Conservation (phyloP, 2,888 invertebrate genomes). For the Cecidostiba fungosa region DNA sequence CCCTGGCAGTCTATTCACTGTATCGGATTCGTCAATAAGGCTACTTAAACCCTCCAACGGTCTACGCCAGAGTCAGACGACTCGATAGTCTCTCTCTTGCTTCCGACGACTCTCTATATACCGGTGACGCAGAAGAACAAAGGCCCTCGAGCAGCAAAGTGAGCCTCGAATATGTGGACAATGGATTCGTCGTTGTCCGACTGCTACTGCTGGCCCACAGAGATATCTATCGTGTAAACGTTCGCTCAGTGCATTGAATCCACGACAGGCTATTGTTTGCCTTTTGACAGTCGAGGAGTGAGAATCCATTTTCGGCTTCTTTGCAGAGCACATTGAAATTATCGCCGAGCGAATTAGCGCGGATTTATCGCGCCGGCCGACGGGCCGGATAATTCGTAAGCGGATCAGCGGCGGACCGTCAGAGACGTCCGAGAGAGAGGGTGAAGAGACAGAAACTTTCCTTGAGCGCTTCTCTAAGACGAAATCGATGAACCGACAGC, state of each 20-base stretch:
- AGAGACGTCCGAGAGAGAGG: conserved; percentile 49
- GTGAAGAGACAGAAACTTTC: conserved; percentile 17
- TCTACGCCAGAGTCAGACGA: background rate
- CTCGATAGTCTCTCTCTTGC: background rate
- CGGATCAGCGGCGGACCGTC: conserved; percentile 57
- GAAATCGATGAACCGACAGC: conserved; percentile 45
- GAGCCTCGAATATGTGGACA: background rate
- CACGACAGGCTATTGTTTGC: conserved; percentile 7
- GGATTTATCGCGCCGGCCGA: conserved; percentile 14
- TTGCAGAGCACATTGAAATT: conserved; percentile 33
- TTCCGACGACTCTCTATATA: background rate
- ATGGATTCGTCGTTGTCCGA: background rate
- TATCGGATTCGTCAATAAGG: conserved; percentile 28
- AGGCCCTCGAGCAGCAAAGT: conserved; percentile 4
- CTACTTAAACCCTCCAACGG: background rate
- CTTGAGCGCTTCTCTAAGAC: background rate
- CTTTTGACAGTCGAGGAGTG: background rate
- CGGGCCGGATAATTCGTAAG: conserved; percentile 47
- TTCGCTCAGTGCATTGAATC: background rate
- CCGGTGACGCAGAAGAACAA: conserved; percentile 20
- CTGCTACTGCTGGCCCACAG: background rate
- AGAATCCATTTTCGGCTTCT: background rate
- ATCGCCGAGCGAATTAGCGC: conserved; percentile 24
- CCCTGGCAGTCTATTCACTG: background rate
- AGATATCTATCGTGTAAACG: background rate